Conservation (phyloP, 1,140 invertebrate species). For the Conus ventricosus region DNA sequence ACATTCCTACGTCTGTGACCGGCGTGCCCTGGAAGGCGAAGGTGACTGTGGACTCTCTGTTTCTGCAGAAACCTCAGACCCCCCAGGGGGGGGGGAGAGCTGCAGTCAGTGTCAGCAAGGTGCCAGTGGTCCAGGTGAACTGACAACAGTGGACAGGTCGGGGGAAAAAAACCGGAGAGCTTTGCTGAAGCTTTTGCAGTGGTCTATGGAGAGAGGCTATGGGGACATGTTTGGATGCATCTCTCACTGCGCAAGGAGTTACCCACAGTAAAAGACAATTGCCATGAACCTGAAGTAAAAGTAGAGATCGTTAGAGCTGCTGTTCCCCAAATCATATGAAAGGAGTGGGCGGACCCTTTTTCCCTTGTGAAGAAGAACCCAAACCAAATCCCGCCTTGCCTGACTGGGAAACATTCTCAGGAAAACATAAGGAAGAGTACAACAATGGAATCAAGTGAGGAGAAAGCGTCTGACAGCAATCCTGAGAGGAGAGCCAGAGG, state of each 20-base stretch:
- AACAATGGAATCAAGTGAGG: neutral
- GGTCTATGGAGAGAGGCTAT: conserved; percentile 9
- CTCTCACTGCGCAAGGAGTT: neutral
- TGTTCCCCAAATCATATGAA: too few relatives aligned
- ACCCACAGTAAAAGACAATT: neutral
- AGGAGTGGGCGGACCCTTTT: neutral
- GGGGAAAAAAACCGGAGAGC: neutral
- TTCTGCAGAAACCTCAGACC: neutral
- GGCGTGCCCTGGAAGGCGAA: neutral
- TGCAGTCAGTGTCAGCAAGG: too few relatives aligned
- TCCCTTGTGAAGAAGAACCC: neutral
- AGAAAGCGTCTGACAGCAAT: neutral
- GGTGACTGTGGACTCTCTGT: neutral
- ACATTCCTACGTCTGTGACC: neutral
- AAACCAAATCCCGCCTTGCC: neutral
- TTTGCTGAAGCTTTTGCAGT: neutral
- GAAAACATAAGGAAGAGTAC: neutral
- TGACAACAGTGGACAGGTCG: neutral
- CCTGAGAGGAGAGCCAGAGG: neutral
- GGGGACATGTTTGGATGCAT: neutral
- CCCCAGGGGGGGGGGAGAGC: too few relatives aligned
- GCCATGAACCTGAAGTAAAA: too few relatives aligned
- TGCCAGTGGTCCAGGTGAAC: too few relatives aligned
- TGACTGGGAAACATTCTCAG: neutral
- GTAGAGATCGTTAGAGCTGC: too few relatives aligned